phyloP scores from a whole-genome alignment of 2,797 vertebrate genomes.

The Centropyge bicolor region DNA sequence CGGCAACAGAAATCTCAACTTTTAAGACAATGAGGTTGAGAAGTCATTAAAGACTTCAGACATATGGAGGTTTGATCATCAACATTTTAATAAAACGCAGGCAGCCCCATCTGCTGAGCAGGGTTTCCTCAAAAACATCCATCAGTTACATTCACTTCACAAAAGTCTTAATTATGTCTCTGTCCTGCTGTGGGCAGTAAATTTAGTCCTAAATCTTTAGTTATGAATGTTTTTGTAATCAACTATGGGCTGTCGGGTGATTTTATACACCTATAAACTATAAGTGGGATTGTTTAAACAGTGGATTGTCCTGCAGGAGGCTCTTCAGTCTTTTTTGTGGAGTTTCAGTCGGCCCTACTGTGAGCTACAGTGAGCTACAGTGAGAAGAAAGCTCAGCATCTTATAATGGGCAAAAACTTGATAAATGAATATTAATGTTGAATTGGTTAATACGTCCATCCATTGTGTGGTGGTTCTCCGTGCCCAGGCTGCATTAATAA shows the following conservation, averaged over 20 bases:
- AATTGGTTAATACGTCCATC: background rate
- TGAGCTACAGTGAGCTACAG: too few species aligned
- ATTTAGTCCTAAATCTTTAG: background rate
- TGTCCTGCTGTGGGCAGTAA: too few species aligned
- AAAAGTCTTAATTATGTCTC: too few species aligned
- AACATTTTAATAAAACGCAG: background rate
- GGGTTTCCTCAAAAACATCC: background rate
- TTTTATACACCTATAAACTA: background rate
- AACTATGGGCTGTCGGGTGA: background rate
- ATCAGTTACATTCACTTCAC: too few species aligned
- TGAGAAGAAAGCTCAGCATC: too few species aligned
- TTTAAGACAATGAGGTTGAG: background rate
- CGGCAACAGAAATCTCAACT: background rate
- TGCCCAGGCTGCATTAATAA: background rate
- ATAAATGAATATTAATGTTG: too few species aligned
- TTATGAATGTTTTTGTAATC: background rate
- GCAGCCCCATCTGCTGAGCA: background rate
- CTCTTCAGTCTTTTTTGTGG: too few species aligned
- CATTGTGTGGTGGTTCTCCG: background rate
- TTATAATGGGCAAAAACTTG: too few species aligned
- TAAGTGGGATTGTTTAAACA: too few species aligned
- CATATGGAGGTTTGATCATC: too few species aligned
- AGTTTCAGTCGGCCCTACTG: too few species aligned
- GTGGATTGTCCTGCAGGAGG: too few species aligned
- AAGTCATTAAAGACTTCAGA: background rate